Base-by-base conservation (phyloP, 2,797 vertebrate genomes). In the Mastacembelus armatus region DNA sequence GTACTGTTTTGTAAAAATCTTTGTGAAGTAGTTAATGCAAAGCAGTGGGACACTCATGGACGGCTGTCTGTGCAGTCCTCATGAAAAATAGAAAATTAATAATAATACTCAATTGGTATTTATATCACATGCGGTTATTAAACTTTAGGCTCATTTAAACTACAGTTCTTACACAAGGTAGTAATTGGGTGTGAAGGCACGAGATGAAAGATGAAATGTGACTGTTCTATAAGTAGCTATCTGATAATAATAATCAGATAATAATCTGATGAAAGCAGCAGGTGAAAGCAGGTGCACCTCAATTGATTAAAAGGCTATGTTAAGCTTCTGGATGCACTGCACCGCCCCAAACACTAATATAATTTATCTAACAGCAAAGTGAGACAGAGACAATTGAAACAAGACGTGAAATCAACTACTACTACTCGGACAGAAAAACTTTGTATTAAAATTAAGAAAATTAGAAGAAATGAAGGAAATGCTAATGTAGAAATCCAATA, bases 31-130 rank as follows among this genome's bases (percentile, higher is more conserved):
- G 62, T 19, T 21, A 3, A 35, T 39, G 30, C 54, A 78, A 76
- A 81, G 63, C 52, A n/a, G n/a, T n/a, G 77, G 52, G 74, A 78
- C 81, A 74, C 35, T 60, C 36, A 35, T 55, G 49, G 38, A 68
- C 74, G 65, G 74, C 63, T 45, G 40, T 36, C 18, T 35, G 12
- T 40, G 27, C 22, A 48, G 26, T 54, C 7, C 1, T 3, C n/a
- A n/a, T n/a, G n/a, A n/a, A n/a, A n/a, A n/a, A n/a, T n/a, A n/a
- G n/a, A n/a, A n/a, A n/a, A n/a, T n/a, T n/a, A n/a, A n/a, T n/a
- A n/a, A n/a, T n/a, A n/a, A 30, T 5, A 22, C 8, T 66, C 1
- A 8, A 12, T 19, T 65, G 12, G 10, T 55, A 42, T 27, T 30
- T 15, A 33, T 47, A 7, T 15, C 1, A 22, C 10, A 15, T 64